A percentile compares a stretch with the other conserved stretches of the same genome.
These are phyloP conservation scores for Pandion haliaetus DNA, from an alignment of 2,113 vertebrate genomes.

Conservation along the genomic window DNA sequence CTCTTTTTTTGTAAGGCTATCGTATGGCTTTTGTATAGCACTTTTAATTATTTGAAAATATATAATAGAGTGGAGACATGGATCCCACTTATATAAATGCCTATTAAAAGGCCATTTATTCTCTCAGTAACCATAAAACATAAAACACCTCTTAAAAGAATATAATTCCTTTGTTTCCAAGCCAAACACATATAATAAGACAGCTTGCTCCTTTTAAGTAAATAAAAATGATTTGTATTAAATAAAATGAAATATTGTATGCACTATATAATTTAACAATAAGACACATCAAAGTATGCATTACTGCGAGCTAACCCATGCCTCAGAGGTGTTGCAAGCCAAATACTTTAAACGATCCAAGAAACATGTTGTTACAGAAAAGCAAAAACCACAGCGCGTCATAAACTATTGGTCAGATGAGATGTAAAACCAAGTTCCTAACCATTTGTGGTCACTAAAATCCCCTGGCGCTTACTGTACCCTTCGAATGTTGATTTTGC, in stretches of 20 bases:
- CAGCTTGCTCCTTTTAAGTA: slow-evolving; percentile 74
- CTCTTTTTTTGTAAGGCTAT: slow-evolving; percentile 50
- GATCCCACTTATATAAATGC: slow-evolving; percentile 61
- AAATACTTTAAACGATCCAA: slow-evolving; percentile 44
- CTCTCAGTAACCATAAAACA: slow-evolving; percentile 71
- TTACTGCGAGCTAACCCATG: slow-evolving; percentile 40
- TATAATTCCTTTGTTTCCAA: slow-evolving; percentile 71
- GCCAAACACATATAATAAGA: slow-evolving; percentile 71
- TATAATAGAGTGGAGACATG: slow-evolving; percentile 64
- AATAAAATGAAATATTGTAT: slow-evolving; percentile 69
- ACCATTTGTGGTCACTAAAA: background rate
- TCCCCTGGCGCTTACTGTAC: background rate
- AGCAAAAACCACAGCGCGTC: background rate
- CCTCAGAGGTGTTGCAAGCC: slow-evolving; percentile 61
- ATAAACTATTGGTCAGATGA: slow-evolving; percentile 19
- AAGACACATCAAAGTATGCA: slow-evolving; percentile 58
- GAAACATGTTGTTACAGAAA: slow-evolving; percentile 38
- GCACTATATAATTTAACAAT: slow-evolving; percentile 64
- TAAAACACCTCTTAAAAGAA: slow-evolving; percentile 81
- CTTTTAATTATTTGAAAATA: slow-evolving; percentile 70
- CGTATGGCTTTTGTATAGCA: slow-evolving; percentile 31
- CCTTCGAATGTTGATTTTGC: background rate
- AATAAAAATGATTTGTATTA: slow-evolving; percentile 72
- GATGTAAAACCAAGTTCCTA: background rate
- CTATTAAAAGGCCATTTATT: slow-evolving; percentile 72